Percentiles rank a stretch among this genome's conserved stretches.
These are phyloP conservation scores for Cordylochernes scorpioides DNA, from an alignment of 2,888 invertebrate genomes.

Conservation along the genomic window DNA sequence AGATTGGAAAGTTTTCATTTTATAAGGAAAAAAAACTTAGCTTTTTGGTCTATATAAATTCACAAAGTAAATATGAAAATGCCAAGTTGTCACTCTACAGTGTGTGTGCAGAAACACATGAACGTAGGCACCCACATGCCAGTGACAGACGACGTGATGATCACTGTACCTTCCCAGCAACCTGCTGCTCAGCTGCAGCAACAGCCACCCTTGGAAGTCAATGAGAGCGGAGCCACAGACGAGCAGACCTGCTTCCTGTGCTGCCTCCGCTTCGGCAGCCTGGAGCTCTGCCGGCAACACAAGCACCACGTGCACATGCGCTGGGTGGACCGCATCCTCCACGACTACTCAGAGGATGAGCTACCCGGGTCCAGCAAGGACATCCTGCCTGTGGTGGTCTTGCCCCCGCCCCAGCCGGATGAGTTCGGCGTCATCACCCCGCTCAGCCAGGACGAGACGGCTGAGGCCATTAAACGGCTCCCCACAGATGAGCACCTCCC, in stretches of 20 bases:
- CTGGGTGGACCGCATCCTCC: slow-evolving; percentile 11
- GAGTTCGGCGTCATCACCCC: not conserved
- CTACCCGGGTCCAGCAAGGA: no score
- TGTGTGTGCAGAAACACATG: no score
- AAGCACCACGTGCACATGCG: slow-evolving; percentile 15
- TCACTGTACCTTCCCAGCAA: no score
- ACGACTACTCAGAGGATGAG: slow-evolving; percentile 9
- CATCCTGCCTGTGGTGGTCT: not conserved
- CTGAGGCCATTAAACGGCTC: not conserved
- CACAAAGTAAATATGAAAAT: no score
- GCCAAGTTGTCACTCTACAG: no score
- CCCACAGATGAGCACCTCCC: slow-evolving; percentile 10
- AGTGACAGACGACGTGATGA: no score
- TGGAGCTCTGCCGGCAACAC: slow-evolving; percentile 13
- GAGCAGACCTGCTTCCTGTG: slow-evolving; percentile 14
- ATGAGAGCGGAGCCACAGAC: slow-evolving; percentile 8
- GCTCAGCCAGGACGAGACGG: no score
- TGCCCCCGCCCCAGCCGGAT: not conserved
- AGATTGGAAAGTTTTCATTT: no score
- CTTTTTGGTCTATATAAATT: no score
- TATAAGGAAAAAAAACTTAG: no score
- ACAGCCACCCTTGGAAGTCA: slow-evolving; percentile 2
- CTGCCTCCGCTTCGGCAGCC: slow-evolving; percentile 12
- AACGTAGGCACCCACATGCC: no score
- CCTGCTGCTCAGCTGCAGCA: no score